Base-by-base conservation (phyloP, 2,888 invertebrate species). In the Aleiodes testaceus region DNA sequence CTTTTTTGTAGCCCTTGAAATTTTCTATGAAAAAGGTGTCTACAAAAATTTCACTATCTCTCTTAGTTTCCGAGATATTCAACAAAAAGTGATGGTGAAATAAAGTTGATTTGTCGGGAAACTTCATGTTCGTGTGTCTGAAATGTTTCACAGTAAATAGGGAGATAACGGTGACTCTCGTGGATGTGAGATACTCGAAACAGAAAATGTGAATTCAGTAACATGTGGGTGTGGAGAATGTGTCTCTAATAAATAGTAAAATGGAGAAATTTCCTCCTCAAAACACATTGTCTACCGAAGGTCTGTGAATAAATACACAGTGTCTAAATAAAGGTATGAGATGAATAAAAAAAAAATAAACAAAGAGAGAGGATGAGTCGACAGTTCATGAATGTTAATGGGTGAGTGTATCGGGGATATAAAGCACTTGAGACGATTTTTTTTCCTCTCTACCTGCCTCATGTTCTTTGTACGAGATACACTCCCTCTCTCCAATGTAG, bases 371-470 rank as follows among this genome's bases (percentile, higher is more conserved):
- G 50, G 69, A 61, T 69, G 65, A 75, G 69, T 71, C 44, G 64
- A 61, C 47, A 55, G n/a, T 66, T 66, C 79, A 80, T 81, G 82
- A 84, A 84, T 84, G 80, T 80, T 83, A 82, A 84, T 77, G 78
- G 76, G 53, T 67, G 45, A 50, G 52, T 70, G 72, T 74, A 63
- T 20, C 22, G 9, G 70, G 55, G 66, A 65, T 70, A 75, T 72
- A 72, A 67, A 66, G 67, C 42, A 69, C 73, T 63, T 73, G 75
- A 70, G 71, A 69, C 74, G 69, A 73, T 75, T 76, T 77, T 73
- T 70, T 66, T 69, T 74, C 71, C 44, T 69, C 30, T 70, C 72
- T 73, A 47, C 9, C 44, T 63, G 16, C 45, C 22, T 45, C 18
- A 22, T 20, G 14, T 44, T 70, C 75, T 64, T 72, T 74, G 72